Conservation (phyloP, 2,113 vertebrate genomes). For the Grantiella picta region DNA sequence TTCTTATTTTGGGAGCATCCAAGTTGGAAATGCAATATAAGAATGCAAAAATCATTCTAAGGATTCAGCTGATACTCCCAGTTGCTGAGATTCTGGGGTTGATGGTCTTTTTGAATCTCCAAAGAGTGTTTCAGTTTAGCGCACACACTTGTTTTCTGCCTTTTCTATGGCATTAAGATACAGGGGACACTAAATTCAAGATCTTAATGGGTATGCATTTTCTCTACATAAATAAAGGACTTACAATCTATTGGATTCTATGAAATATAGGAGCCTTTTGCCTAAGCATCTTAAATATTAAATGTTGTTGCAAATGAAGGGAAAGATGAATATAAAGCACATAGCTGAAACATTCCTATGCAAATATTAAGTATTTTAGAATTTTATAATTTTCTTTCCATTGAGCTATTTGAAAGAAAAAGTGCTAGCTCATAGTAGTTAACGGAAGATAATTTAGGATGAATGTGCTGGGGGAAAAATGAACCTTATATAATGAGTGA, state of each 20-base stretch:
- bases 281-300: not conserved
- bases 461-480: not conserved
- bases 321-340: not conserved
- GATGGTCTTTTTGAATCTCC: not conserved
- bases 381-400: not conserved
- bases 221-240: not conserved
- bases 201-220: not conserved
- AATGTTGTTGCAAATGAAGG: not conserved
- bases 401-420: not conserved
- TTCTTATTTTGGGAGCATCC: not conserved
- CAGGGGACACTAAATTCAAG: not conserved
- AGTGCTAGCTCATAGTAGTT: not conserved
- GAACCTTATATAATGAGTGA: not conserved
- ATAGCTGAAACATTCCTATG: not conserved
- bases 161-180: not conserved
- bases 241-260: not conserved
- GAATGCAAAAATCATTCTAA: not conserved
- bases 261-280: not conserved
- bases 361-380: not conserved
- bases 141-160: not conserved
- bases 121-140: not conserved
- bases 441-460: not conserved
- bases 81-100: not conserved
- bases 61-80: not conserved
- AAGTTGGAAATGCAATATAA: not conserved